These are phyloP conservation scores for Casuarius casuarius DNA, from an alignment of 2,113 vertebrate genomes.

Conservation along the genomic window DNA sequence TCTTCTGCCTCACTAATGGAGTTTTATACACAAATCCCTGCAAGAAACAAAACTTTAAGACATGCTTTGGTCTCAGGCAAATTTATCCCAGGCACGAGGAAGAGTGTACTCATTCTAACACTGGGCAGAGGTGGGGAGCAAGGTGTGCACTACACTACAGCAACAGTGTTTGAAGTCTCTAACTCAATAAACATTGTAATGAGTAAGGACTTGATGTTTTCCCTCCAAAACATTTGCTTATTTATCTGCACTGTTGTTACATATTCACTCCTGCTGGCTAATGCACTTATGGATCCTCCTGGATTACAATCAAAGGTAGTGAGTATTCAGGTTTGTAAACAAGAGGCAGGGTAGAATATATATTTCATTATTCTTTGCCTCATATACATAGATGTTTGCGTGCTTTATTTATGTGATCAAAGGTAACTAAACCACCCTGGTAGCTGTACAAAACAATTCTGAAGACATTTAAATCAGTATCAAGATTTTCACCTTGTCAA, in stretches of 20 bases:
- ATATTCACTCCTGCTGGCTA: background rate
- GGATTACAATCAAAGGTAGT: background rate
- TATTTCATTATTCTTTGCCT: background rate
- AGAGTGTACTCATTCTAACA: background rate
- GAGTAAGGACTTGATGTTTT: background rate
- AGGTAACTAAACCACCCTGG: background rate
- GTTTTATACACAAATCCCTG: background rate
- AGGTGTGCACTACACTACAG: background rate
- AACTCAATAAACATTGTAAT: background rate
- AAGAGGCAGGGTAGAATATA: background rate
- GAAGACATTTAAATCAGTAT: background rate
- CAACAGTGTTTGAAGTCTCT: background rate
- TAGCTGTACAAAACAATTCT: background rate
- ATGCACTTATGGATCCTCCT: background rate
- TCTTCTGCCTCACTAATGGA: background rate
- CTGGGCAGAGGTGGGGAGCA: background rate
- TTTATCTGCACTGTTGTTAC: background rate
- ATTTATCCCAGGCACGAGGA: background rate
- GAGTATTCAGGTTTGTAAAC: background rate
- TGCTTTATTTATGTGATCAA: background rate
- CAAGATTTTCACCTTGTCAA: background rate
- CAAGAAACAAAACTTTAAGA: background rate
- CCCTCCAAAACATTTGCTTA: background rate
- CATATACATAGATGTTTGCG: background rate
- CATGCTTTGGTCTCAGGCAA: background rate